Base-by-base conservation (phyloP, 1,140 invertebrate genomes). In the Hyles vespertilio region DNA sequence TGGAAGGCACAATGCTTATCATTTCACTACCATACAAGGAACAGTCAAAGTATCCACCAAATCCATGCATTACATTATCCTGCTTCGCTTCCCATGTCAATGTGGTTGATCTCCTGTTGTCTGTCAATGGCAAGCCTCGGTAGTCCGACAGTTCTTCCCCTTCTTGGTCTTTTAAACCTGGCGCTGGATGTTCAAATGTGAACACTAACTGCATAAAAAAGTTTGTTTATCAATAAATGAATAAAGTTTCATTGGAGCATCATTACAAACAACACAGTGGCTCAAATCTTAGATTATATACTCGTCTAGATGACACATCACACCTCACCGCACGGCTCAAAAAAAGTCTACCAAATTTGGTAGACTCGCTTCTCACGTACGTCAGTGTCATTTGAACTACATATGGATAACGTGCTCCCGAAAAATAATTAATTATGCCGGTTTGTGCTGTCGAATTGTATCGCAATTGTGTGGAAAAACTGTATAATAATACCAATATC, bases 1-100 rank as follows among this genome's bases (percentile, higher is more conserved):
- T 97, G 11, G 92, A 89, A 3, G 98, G 98, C 67, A 95, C 92
- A 77, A 98, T 99, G 79, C 97, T 98, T 7, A 99, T 89, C 44
- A 89, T 93, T 47, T 98, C 92, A 79, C 97, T 92, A 70, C 94
- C 94, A 85, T 95, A 98, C 10, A 99, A 90, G 52, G 93, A 84
- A 49, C 95, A 93, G 72, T 98, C 95, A 90, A 99, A 99, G 81
- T 98, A 99, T 2, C 98, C 98, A 53, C 94, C 95, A 85, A 99
- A 97, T 5, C 97, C 98, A 85, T 98, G 97, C 48, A 99, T 84
- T 1, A 98, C 91, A 75, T 93, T 93, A 72, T 97, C 94, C 66
- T 94, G 91, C 32, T 91, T 75, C 0, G 93, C 92, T 4, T 90
- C 79, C 88, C 98, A 99, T 34, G 89, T 91, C 5, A 96, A 83